Evolutionary conservation across 37 sponge, comb jelly and placozoan species (phyloP), one percentile per base, ranked within the genome.

Genomic region (Dysidea cf. avara): DNA sequence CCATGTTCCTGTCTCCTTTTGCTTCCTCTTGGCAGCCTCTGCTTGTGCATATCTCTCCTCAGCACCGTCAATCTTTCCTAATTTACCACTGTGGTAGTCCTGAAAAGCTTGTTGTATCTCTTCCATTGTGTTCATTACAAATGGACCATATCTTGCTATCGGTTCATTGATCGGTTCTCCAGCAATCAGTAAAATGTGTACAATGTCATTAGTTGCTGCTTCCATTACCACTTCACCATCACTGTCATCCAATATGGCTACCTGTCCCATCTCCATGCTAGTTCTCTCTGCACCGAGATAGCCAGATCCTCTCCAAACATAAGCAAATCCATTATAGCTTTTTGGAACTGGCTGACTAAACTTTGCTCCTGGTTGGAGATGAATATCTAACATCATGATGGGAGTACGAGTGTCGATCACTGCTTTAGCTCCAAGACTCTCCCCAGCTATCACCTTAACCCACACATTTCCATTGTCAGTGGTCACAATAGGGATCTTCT

Each of bases 121-220:
- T 37, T 80, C 89, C 78, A 61, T 46, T 17, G 94, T 89, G 50
- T 94, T 94, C 94, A 94, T 94, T 39, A 94, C 94, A 77, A 93
- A 93, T 29, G 94, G 94, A 9, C 94, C 94, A 81, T 88, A 75
- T 49, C 72, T 53, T 0, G 69, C 75, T 28, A 94, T 62, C 1
- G 87, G 87, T 61, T 94, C 94, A 3, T 65, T 68, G 31, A 94
- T 64, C 0, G 90, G 90, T 43, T 78, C 60, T 33, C 94, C 90
- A 43, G 90, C 87, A 58, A 89, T 80, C 3, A 94, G 74, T 7
- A 94, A 68, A 0, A 94, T 58, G 0, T 77, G 75, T 1, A 82
- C 24, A 33, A 63, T 80, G 3, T 81, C 74, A 2, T 72, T 40
- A 20, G 25, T 68, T 25, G 67, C 62, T 12, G 87, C 91, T 46